Conservation (phyloP, 2,888 invertebrate genomes). For the Yponomeuta evonymella region DNA sequence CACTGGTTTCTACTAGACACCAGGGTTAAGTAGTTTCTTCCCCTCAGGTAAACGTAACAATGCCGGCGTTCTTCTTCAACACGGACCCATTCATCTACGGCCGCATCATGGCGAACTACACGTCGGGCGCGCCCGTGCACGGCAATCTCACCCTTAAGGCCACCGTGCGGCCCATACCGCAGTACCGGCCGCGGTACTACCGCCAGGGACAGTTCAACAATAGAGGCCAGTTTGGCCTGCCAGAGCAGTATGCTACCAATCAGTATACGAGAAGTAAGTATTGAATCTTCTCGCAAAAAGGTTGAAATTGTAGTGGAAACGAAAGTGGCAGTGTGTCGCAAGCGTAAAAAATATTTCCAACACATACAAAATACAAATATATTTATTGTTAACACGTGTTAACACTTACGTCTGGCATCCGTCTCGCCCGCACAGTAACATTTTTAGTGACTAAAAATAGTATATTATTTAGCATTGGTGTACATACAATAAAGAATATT, state of each 20-base stretch:
- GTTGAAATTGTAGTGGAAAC: no score
- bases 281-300: neutral
- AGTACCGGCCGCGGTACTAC: constrained; percentile 68
- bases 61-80: constrained; percentile 95
- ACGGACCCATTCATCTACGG: constrained; percentile 90
- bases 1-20: no score
- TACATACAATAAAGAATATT: no score
- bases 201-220: constrained; percentile 69
- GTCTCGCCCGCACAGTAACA: no score
- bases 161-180: constrained; percentile 82
- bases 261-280: constrained; percentile 59
- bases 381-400: no score
- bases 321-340: no score
- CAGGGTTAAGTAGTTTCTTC: neutral
- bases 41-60: constrained; percentile 90
- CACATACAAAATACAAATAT: no score
- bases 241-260: constrained; percentile 35
- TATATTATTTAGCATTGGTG: no score
- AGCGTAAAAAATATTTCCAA: no score
- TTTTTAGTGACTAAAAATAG: no score
- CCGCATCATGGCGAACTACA: constrained; percentile 94
- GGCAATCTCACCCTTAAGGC: constrained; percentile 93
- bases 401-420: no score
- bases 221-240: constrained; percentile 54
- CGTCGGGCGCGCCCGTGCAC: constrained; percentile 91